Conservation (phyloP, 2,888 invertebrate genomes). For the Scaptomyza tumidula region DNA sequence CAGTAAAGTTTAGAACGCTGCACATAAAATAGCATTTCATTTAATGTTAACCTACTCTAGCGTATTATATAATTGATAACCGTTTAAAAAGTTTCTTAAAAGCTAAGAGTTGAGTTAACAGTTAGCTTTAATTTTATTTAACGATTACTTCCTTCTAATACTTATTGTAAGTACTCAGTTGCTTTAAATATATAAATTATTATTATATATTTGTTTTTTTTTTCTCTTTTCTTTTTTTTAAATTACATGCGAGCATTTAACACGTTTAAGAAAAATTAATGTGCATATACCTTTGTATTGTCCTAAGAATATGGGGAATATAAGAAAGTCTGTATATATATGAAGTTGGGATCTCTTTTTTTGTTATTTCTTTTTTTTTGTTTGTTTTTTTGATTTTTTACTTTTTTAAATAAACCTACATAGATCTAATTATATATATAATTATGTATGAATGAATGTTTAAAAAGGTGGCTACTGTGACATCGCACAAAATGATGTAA, state of each 20-base stretch:
- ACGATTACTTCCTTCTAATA: conserved; percentile 64
- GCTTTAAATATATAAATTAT: conserved; percentile 34
- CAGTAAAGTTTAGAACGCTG: conserved; percentile 39
- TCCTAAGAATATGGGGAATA: conserved; percentile 66
- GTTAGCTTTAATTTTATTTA: conserved; percentile 66
- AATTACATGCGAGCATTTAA: conserved; percentile 65
- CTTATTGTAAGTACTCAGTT: conserved; percentile 56
- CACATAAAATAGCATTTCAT: conserved; percentile 49
- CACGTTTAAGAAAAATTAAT: conserved; percentile 60
- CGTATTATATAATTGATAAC: conserved; percentile 68
- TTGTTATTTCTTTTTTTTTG: conserved; percentile 33
- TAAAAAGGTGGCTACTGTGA: conserved; percentile 68
- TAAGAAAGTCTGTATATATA: conserved; percentile 60
- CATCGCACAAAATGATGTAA: conserved; percentile 51
- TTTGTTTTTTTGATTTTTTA: conserved; percentile 13
- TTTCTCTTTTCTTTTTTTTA: conserved; percentile 23
- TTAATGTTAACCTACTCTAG: conserved; percentile 62
- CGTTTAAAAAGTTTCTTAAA: conserved; percentile 59
- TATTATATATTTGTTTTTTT: conserved; percentile 24
- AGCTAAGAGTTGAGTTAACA: conserved; percentile 68
- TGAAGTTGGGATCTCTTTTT: conserved; percentile 36
- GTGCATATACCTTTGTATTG: conserved; percentile 56
- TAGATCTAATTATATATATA: conserved; percentile 66
- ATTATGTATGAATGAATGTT: conserved; percentile 61
- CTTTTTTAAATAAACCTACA: conserved; percentile 66